Percentiles rank a stretch among this genome's conserved stretches.
Evolutionary conservation across 2,797 vertebrate species (phyloP).

Genomic region (Coendou prehensilis): DNA sequence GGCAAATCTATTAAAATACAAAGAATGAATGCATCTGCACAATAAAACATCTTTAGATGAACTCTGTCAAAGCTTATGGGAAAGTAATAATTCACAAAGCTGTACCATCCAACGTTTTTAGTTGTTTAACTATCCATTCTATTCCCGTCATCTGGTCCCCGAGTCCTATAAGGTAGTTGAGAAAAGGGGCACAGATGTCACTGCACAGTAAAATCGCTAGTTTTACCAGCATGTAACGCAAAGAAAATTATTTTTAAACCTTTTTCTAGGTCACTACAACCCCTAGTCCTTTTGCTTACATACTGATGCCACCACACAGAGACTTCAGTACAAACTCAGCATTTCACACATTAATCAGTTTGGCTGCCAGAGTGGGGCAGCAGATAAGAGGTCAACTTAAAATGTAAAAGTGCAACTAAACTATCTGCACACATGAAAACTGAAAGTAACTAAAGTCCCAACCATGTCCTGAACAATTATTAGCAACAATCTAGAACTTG

Average conservation of each 20-base stretch:
- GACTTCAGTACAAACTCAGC: not conserved
- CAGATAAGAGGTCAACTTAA: not conserved
- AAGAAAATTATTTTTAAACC: constrained; percentile 53
- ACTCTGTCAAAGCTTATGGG: constrained; percentile 51
- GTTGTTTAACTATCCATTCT: constrained; percentile 85
- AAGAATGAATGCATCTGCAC: not conserved
- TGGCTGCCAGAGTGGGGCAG: constrained; percentile 17
- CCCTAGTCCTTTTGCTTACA: constrained; percentile 19
- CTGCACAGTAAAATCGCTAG: not conserved
- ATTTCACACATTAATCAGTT: not conserved
- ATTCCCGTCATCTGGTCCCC: constrained; percentile 84
- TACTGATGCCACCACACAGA: not conserved
- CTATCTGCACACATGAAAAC: constrained; percentile 7
- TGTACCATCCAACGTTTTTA: constrained; percentile 83
- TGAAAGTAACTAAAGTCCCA: constrained; percentile 63
- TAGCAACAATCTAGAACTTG: not conserved
- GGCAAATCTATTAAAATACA: constrained; percentile 19
- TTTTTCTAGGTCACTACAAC: not conserved
- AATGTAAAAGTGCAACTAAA: constrained; percentile 61
- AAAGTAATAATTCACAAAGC: constrained; percentile 76
- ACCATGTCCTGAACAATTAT: not conserved
- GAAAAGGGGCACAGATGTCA: constrained; percentile 65
- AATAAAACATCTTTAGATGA: constrained; percentile 27
- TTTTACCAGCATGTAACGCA: constrained; percentile 38
- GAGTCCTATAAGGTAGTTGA: constrained; percentile 75